phyloP scores from a whole-genome alignment of 2,113 vertebrate species.

The Himantopus leucocephalus region DNA sequence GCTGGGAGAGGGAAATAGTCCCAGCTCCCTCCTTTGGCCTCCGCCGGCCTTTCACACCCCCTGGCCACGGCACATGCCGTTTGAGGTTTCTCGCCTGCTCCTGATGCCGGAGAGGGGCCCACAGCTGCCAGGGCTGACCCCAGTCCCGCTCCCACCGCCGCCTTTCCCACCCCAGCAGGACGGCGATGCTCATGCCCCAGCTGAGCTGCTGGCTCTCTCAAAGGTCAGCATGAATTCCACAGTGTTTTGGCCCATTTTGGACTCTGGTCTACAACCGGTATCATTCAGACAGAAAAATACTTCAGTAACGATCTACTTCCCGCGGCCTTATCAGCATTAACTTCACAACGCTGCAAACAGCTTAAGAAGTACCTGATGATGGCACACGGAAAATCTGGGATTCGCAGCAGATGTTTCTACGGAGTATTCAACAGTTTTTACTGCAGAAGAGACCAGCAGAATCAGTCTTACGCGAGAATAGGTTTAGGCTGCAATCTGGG shows the following conservation, averaged over 20 bases:
- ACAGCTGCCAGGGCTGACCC: background rate
- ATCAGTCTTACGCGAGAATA: background rate
- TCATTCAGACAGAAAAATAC: background rate
- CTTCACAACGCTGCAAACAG: background rate
- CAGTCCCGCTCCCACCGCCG: accelerated
- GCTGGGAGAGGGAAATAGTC: background rate
- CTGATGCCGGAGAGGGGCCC: accelerated
- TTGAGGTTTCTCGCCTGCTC: background rate
- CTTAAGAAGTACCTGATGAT: background rate
- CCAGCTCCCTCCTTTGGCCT: background rate
- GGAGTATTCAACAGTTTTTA: background rate
- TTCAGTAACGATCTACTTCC: background rate
- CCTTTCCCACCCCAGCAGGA: background rate
- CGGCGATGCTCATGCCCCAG: accelerated
- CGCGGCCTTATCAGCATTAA: background rate
- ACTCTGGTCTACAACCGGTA: background rate
- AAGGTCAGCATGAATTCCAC: accelerated
- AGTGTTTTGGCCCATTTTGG: background rate
- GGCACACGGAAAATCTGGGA: background rate
- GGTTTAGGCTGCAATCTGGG: background rate
- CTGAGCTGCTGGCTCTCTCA: background rate
- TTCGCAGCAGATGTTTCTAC: background rate
- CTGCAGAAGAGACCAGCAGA: background rate
- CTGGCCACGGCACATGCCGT: accelerated
- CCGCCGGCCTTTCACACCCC: accelerated